Conservation (phyloP, 2,888 invertebrate species). For the Athetis lepigone region DNA sequence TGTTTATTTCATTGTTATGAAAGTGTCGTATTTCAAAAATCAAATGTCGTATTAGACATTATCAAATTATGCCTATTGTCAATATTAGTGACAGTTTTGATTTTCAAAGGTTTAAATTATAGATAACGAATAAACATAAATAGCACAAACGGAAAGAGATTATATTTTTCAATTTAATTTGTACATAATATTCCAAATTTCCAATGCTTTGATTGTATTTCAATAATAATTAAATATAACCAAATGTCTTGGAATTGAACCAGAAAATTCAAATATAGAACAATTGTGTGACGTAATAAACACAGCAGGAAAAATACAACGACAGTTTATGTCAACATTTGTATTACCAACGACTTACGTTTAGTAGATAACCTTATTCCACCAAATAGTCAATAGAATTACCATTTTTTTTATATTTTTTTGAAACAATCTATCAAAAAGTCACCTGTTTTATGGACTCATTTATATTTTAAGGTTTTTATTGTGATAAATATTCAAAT, state of each 20-base stretch:
- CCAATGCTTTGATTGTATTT: slow-evolving; percentile 29
- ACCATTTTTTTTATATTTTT: slow-evolving; percentile 22
- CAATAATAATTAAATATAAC: background rate
- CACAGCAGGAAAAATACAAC: slow-evolving; percentile 12
- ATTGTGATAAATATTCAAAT: slow-evolving; percentile 64
- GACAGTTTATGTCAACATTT: slow-evolving; percentile 28
- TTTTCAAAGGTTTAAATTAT: background rate
- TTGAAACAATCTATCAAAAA: slow-evolving; percentile 9
- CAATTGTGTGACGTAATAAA: slow-evolving; percentile 3
- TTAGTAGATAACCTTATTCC: slow-evolving; percentile 55
- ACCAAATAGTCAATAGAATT: slow-evolving; percentile 67
- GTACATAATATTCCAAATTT: slow-evolving; percentile 21
- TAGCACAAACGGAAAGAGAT: slow-evolving; percentile 25
- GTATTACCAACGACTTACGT: slow-evolving; percentile 59
- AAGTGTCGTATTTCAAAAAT: slow-evolving; percentile 18
- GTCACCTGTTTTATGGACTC: slow-evolving; percentile 30
- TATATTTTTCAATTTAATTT: slow-evolving; percentile 35
- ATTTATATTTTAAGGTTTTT: slow-evolving; percentile 58
- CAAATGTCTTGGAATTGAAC: background rate
- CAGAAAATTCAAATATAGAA: background rate
- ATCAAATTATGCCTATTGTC: background rate
- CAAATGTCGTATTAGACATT: slow-evolving; percentile 30
- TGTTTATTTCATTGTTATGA: background rate
- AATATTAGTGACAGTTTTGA: slow-evolving; percentile 4
- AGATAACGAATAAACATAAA: slow-evolving; percentile 3